Percentiles rank a stretch among this genome's conserved stretches.
phyloP scores from a whole-genome alignment of 2,797 vertebrate species.

The Meriones psammophilus region DNA sequence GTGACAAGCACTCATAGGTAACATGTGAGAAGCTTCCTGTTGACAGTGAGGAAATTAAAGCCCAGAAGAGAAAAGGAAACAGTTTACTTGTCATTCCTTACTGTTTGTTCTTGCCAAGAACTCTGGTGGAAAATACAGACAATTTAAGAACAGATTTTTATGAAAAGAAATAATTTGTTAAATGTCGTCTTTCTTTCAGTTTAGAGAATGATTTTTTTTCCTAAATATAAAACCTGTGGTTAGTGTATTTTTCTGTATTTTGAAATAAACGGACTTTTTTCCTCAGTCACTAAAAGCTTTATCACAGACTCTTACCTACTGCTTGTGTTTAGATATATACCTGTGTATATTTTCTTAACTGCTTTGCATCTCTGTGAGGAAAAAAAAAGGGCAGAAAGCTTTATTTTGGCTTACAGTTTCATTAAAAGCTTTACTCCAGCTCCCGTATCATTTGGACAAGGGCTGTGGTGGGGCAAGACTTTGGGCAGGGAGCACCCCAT shows the following conservation, averaged over 20 bases:
- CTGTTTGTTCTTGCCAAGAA: slow-evolving; percentile 48
- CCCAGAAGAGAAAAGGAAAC: slow-evolving; percentile 5
- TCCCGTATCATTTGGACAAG: neutral
- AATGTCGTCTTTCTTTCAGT: slow-evolving; percentile 27
- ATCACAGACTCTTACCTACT: neutral
- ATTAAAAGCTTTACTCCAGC: neutral
- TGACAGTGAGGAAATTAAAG: neutral
- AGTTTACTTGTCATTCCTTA: slow-evolving; percentile 41
- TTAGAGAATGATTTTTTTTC: slow-evolving; percentile 2
- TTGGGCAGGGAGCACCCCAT: neutral
- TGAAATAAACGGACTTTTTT: slow-evolving; percentile 42
- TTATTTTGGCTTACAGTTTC: neutral
- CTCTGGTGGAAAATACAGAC: slow-evolving; percentile 38
- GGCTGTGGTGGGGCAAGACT: neutral
- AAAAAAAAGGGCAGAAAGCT: neutral
- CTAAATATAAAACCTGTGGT: slow-evolving; percentile 45
- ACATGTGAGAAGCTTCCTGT: neutral
- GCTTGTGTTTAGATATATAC: neutral
- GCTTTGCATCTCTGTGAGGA: neutral
- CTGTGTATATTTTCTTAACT: neutral
- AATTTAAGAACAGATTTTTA: slow-evolving; percentile 55
- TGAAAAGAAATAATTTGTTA: slow-evolving; percentile 42
- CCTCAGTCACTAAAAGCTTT: slow-evolving; percentile 35
- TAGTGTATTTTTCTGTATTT: slow-evolving; percentile 32
- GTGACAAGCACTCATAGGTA: neutral